These are phyloP conservation scores for Pseudomyrmex cubaensis DNA, from an alignment of 1,140 invertebrate genomes.

Conservation along the genomic window DNA sequence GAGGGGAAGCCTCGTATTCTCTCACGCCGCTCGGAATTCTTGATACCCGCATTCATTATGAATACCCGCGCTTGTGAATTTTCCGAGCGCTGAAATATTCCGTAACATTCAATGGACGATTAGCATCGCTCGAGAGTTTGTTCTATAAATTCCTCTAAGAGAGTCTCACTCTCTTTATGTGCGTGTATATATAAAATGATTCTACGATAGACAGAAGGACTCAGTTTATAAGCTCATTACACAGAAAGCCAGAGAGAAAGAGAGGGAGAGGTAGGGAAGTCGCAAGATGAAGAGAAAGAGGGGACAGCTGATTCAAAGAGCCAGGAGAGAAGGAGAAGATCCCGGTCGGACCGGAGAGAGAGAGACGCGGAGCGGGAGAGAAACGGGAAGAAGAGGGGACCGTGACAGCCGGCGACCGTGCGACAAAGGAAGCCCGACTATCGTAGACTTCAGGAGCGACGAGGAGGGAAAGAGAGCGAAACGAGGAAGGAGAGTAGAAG, in stretches of 20 bases:
- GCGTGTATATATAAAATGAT: too few species aligned
- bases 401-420: constrained; percentile 33
- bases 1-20: constrained; percentile 34
- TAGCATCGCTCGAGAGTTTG: neutral
- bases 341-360: neutral
- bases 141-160: constrained; percentile 5
- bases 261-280: neutral
- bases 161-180: neutral
- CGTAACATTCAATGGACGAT: neutral
- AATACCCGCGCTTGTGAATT: neutral
- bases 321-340: constrained; percentile 18
- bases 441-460: neutral
- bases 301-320: constrained; percentile 36
- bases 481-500: neutral
- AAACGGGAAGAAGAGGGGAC: constrained; percentile 39
- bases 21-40: constrained; percentile 33
- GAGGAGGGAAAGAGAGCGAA: neutral
- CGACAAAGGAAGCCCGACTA: constrained; percentile 44
- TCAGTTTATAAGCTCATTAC: neutral
- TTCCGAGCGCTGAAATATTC: constrained; percentile 1
- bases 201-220: too few species aligned
- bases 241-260: neutral
- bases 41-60: neutral
- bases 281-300: constrained; percentile 1
- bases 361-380: neutral